These are phyloP conservation scores for Incurvaria masculella DNA, from an alignment of 2,888 invertebrate species.

Conservation along the genomic window DNA sequence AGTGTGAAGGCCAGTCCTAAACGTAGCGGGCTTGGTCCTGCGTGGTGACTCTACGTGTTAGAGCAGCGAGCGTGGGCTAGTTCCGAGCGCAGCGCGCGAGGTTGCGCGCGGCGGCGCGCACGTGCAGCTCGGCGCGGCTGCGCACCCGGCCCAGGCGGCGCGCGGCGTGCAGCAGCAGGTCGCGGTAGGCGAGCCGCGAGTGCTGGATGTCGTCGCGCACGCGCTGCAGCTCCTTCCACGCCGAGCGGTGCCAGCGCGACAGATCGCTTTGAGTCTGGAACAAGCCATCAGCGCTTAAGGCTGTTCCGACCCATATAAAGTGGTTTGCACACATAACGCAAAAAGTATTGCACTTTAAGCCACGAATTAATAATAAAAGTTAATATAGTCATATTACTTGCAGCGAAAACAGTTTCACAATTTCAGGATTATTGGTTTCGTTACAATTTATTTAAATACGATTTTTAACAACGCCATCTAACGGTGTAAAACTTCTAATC, in stretches of 20 bases:
- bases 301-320: too few species aligned
- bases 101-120: slow-evolving; percentile 20
- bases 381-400: too few species aligned
- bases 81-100: slow-evolving; percentile 23
- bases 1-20: background rate
- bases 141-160: slow-evolving; percentile 30
- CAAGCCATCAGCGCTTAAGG: too few species aligned
- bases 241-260: slow-evolving; percentile 36
- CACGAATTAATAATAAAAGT: too few species aligned
- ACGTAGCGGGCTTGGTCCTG: background rate
- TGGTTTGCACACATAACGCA: too few species aligned
- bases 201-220: slow-evolving; percentile 37
- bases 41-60: slow-evolving; percentile 1
- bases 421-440: too few species aligned
- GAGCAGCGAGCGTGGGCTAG: background rate
- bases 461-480: too few species aligned
- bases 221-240: slow-evolving; percentile 33
- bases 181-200: slow-evolving; percentile 32
- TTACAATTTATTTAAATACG: too few species aligned
- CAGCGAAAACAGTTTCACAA: too few species aligned
- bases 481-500: too few species aligned
- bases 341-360: too few species aligned
- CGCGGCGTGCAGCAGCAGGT: slow-evolving; percentile 33
- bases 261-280: slow-evolving; percentile 31
- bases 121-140: slow-evolving; percentile 23